Conservation (phyloP, 2,888 invertebrate species). For the Laspeyria flexula region DNA sequence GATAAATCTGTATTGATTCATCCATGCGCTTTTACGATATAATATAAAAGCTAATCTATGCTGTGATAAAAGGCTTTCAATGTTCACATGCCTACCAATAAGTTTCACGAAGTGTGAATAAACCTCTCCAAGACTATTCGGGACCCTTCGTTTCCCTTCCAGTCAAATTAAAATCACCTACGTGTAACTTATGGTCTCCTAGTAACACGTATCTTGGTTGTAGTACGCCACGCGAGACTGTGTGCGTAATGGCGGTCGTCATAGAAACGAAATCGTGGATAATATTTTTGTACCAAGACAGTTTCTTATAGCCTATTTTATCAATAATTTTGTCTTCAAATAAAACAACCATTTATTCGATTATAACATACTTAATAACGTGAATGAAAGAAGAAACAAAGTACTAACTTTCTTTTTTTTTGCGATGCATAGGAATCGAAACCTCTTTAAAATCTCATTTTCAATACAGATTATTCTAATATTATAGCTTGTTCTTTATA, state of each 20-base stretch:
- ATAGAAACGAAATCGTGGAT: constrained; percentile 47
- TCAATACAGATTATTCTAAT: not conserved
- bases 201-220: constrained; percentile 32
- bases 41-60: no score
- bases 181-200: constrained; percentile 42
- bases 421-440: not conserved
- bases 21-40: no score
- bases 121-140: constrained; percentile 2
- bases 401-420: not conserved
- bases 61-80: not conserved
- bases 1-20: no score
- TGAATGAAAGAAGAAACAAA: no score
- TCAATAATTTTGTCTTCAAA: not conserved
- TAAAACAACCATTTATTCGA: not conserved
- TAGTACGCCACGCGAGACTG: constrained; percentile 25
- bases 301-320: constrained; percentile 21
- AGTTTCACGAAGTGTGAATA: constrained; percentile 1
- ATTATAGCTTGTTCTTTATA: not conserved
- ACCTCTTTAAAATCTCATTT: not conserved
- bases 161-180: constrained; percentile 30
- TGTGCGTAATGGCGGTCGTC: constrained; percentile 50
- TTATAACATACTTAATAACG: not conserved
- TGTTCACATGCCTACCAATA: not conserved
- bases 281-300: constrained; percentile 30
- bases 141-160: constrained; percentile 5